Evolutionary conservation across 1,140 invertebrate species (phyloP), one percentile per base, ranked within the genome.

Genomic region (Anagrus nilaparvatae): DNA sequence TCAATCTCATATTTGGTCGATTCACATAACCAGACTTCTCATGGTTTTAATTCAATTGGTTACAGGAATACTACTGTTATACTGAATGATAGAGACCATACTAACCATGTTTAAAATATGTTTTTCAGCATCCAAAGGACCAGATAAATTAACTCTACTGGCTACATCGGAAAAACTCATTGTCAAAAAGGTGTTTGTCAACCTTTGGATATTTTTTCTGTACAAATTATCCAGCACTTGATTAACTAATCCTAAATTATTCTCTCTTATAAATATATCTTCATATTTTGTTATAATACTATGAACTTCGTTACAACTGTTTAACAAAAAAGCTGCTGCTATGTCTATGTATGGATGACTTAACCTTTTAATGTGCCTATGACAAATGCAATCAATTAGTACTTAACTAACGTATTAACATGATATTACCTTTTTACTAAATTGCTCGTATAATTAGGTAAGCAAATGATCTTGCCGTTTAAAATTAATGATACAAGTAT

Each of bases 121-220:
- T 61, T 83, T 82, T 69, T 97, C 94, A 16, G 94, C 94, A 64
- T 94, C 87, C 13, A 74, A 70, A 9, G 89, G 83, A 40, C 81
- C 79, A 18, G 81, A 62, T 24, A 97, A 69, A 50, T 91, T 84
- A 18, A 94, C 91, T 56, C 92, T 73, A 52, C 83, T 84, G 3
- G 92, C 93, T 43, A 98, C 91, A 73, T 98, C 95, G 45, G 79
- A 77, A 41, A 98, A 69, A 20, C 91, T 96, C 33, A 98, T 70
- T 1, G 93, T 98, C 47, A 97, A 72, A 67, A 98, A 98, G 25
- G 94, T 97, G 70, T 96, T 96, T 23, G 94, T 97, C 36, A 98
- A 71, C 60, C 91, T 78, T 67, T 96, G 91, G 54, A 98, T 98
- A 69, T 94, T 97, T 61, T 94, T 93, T 67, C 94, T 96, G 58